A percentile compares a stretch with the other conserved stretches of the same genome.
phyloP scores from a whole-genome alignment of 2,888 invertebrate genomes.

The Mythimna impura region DNA sequence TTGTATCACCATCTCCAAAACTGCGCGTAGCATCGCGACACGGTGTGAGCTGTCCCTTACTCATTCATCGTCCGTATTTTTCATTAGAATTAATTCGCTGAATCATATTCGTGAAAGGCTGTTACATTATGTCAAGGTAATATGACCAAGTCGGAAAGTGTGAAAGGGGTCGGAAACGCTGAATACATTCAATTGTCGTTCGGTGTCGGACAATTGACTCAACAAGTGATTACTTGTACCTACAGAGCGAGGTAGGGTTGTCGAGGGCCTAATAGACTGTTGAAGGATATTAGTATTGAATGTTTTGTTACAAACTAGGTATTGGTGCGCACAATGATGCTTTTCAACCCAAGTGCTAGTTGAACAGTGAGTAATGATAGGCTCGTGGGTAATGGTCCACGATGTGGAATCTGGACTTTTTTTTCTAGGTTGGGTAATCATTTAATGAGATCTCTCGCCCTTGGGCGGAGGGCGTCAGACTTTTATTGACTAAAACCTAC shows the following conservation, averaged over 20 bases:
- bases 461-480: too few species aligned
- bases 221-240: slow-evolving; percentile 61
- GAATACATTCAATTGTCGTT: slow-evolving; percentile 38
- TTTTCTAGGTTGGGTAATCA: too few species aligned
- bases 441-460: too few species aligned
- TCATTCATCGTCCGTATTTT: slow-evolving; percentile 17
- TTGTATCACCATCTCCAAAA: background rate
- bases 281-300: background rate
- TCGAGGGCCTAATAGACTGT: background rate
- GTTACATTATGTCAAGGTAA: slow-evolving; percentile 23
- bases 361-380: too few species aligned
- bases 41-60: slow-evolving; percentile 23
- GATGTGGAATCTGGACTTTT: too few species aligned
- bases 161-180: slow-evolving; percentile 34
- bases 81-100: slow-evolving; percentile 26
- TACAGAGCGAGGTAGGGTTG: background rate
- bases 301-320: background rate
- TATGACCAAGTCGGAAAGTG: slow-evolving; percentile 15
- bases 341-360: background rate
- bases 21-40: slow-evolving; percentile 3
- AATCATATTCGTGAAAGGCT: slow-evolving; percentile 26
- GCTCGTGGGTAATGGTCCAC: too few species aligned
- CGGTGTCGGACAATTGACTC: slow-evolving; percentile 43
- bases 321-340: background rate
- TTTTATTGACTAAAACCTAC: too few species aligned